A percentile compares a stretch with the other conserved stretches of the same genome.
Conservation (phyloP, 2,113 vertebrate species). For the Nyctereutes procyonoides region DNA sequence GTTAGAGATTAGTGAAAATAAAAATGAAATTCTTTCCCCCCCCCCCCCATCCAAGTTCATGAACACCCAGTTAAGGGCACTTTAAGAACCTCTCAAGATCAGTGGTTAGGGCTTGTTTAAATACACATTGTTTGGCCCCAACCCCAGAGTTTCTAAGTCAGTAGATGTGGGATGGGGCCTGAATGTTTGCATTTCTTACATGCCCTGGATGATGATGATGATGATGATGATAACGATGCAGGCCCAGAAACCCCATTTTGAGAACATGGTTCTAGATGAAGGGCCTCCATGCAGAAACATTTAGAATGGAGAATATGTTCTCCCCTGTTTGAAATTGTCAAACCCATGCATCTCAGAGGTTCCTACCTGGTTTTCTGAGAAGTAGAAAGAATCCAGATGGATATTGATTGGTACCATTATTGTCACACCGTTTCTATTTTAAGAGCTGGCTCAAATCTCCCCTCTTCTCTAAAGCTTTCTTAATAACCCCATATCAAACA, state of each 20-base stretch:
- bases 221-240: background rate
- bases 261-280: background rate
- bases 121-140: background rate
- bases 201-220: background rate
- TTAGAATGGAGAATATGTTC: background rate
- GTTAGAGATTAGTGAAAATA: conserved; percentile 11
- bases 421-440: background rate
- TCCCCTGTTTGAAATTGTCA: background rate
- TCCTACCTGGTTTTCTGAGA: background rate
- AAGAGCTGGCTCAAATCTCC: background rate
- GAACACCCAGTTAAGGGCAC: background rate
- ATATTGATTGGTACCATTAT: background rate
- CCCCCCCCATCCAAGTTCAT: background rate
- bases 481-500: background rate
- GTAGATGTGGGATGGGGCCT: background rate
- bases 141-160: background rate
- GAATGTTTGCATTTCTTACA: background rate
- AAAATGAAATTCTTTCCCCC: background rate
- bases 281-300: background rate
- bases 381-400: background rate
- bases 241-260: background rate
- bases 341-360: background rate
- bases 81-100: background rate
- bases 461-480: background rate
- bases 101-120: background rate